These are phyloP conservation scores for Dermatemys mawii DNA, from an alignment of 2,113 vertebrate genomes.

Conservation along the genomic window DNA sequence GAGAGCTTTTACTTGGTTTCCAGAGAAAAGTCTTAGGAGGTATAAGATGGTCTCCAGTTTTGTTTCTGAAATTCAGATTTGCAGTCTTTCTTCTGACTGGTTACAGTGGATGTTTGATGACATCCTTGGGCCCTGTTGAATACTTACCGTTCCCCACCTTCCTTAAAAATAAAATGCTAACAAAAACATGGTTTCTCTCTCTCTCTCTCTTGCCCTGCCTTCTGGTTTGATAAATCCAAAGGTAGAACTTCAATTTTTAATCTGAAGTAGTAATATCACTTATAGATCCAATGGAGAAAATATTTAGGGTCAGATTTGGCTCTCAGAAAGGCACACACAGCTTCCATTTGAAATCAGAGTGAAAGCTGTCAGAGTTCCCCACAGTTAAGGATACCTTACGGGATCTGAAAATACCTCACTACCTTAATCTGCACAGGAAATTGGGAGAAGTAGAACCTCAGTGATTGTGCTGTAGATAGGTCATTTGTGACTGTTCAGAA, in stretches of 20 bases:
- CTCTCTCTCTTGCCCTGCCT: background rate
- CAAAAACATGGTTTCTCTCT: background rate
- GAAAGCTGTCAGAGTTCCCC: background rate
- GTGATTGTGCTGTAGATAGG: background rate
- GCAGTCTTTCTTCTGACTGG: background rate
- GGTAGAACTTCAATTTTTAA: conserved; percentile 12
- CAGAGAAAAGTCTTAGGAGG: background rate
- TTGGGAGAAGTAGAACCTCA: background rate
- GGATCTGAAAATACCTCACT: background rate
- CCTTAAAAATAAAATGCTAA: background rate
- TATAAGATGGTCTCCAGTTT: background rate
- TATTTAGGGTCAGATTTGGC: background rate
- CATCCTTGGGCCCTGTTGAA: background rate
- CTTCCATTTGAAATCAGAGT: background rate
- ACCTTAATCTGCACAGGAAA: background rate
- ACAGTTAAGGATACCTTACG: background rate
- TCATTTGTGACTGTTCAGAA: background rate
- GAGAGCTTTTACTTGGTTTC: background rate
- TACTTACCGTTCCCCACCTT: background rate
- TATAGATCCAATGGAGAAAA: background rate
- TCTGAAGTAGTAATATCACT: background rate
- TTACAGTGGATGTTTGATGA: background rate
- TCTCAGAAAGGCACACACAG: background rate
- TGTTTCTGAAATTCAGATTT: background rate
- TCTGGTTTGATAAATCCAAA: background rate